Base-by-base conservation (phyloP, 2,113 vertebrate species). In the Pachyramphus minor region DNA sequence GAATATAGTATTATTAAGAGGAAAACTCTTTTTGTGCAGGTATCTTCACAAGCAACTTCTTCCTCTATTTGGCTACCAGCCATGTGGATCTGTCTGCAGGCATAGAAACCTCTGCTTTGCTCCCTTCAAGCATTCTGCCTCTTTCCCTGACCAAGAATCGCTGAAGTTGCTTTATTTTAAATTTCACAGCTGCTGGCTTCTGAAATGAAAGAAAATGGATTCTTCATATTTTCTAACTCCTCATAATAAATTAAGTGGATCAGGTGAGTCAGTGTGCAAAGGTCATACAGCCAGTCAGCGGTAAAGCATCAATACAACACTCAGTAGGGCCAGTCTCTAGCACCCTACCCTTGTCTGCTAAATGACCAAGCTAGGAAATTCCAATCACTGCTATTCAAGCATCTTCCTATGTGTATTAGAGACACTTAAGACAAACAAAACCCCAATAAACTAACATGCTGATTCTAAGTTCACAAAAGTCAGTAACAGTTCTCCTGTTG, bases 101-200 rank as follows among this genome's bases (percentile, higher is more conserved):
- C 49, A 75, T 2, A 83, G 71, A 87, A 93, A 91, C 30, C 19
- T 84, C 42, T 80, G 52, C 19, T 39, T 88, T 67, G 44, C 75
- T 90, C 75, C 59, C 47, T 77, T 88, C 39, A 41, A 91, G 59
- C 47, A 67, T 67, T 87, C 71, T 79, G 58, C 18, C 63, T 86
- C 79, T 39, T 85, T 76, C 67, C 58, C 72, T 75, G 58, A 44
- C 49, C 33, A 56, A 59, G 63, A 91, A 94, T 42, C 3, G 21
- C 50, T 71, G 59, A 93, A 76, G 81, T 90, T 69, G 73, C 49
- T 84, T 81, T 31, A 58, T 52, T 94, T 93, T 42, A 85, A 55
- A 88, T 93, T 91, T 91, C 71, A 93, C 63, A 95, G 62, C 53
- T 93, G 42, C 45, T 89, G 41, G 14, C 72, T 84, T 86, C 56